Evolutionary conservation across 2,888 invertebrate species (phyloP).

Genomic region (Spodoptera picta): DNA sequence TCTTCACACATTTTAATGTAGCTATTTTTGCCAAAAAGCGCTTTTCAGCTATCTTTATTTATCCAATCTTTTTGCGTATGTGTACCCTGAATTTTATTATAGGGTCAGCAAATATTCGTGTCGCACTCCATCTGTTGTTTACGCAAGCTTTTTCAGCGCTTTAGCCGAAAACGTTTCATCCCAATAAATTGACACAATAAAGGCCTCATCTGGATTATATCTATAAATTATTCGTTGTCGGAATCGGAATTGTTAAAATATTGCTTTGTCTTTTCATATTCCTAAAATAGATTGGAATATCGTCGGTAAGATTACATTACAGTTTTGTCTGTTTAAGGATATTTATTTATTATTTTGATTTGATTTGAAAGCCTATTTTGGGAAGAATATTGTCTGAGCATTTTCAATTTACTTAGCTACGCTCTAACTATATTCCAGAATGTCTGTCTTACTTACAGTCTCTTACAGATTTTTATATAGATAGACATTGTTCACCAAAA

Average conservation of each 20-base stretch:
- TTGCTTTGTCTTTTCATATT: too few relatives aligned
- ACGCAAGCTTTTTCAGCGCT: conserved; percentile 17
- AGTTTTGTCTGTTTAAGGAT: too few relatives aligned
- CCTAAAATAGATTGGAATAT: too few relatives aligned
- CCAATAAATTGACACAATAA: conserved; percentile 28
- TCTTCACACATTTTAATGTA: conserved; percentile 47
- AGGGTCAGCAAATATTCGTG: conserved; percentile 39
- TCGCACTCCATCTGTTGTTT: conserved; percentile 44
- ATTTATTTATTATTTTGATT: too few relatives aligned
- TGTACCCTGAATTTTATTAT: conserved; percentile 42
- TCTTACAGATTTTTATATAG: too few relatives aligned
- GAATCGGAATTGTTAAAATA: conserved; percentile 23
- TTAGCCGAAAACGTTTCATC: conserved; percentile 21
- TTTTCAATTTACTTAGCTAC: too few relatives aligned
- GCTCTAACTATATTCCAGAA: too few relatives aligned
- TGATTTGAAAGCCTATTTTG: too few relatives aligned
- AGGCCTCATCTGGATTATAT: conserved; percentile 13
- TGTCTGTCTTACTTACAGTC: too few relatives aligned
- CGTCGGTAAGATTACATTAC: too few relatives aligned
- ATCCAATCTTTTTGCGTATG: conserved; percentile 39
- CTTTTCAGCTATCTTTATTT: conserved; percentile 51
- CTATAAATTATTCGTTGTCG: conserved; percentile 6
- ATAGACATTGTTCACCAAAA: too few relatives aligned
- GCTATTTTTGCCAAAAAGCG: conserved; percentile 47
- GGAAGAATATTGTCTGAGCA: too few relatives aligned